Base-by-base conservation (phyloP, 2,888 invertebrate species). In the Temnothorax ravouxi region DNA sequence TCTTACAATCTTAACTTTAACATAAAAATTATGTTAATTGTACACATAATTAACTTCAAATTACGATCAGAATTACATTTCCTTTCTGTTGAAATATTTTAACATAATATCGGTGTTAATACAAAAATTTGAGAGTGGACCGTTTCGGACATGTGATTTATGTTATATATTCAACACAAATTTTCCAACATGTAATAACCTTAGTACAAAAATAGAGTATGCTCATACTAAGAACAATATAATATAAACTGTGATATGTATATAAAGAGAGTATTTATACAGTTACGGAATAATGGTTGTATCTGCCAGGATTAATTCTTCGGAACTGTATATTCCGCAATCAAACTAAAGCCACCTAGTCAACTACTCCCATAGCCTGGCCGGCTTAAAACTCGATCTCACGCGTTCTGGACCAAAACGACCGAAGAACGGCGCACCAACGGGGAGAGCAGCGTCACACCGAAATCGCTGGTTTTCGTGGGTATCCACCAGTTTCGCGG, bases 401-500 rank as follows among this genome's bases (percentile, higher is more conserved):
- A 54, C 71, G 71, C 71, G 59, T 47, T 9, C 47, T 41, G 34
- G 71, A 71, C 56, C 79, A 38, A 71, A 61, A 80, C 71, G 38
- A 47, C 34, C 75, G 38, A 50, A 21, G 18, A 52, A 52, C 18
- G 18, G 25, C 1, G n/a, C 52, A 38, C 47, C 47, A 47, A 44
- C 47, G 9, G 18, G 8, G 13, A 52, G 52, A 41, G 18, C 25
- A n/a, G 15, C 44, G 13, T 52, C 41, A n/a, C 34, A 56, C 71
- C 59, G 25, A 79, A 77, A 83, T 83, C 83, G 83, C 29, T 52
- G 66, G 66, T 76, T 77, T 77, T 76, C 66, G 76, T 77, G 67
- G 72, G 69, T 41, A 25, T 83, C 69, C 62, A 18, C 69, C 56
- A 34, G 83, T 77, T 71, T 83, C 83, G 69, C 69, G 75, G 67